phyloP scores from a whole-genome alignment of 2,888 invertebrate genomes.

The Perithous albicinctus region DNA sequence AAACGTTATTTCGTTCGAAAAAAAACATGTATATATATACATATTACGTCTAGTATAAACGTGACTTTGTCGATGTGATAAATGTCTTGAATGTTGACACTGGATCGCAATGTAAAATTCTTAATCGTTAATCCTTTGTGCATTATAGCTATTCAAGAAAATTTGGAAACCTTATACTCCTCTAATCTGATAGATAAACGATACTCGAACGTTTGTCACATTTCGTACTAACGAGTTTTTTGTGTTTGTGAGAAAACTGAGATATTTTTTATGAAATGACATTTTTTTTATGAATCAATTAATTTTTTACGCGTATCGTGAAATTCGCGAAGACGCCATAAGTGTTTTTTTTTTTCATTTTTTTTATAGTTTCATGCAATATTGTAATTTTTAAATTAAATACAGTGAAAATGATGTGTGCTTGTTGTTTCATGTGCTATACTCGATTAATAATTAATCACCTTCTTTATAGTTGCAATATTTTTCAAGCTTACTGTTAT shows the following conservation, averaged over 20 bases:
- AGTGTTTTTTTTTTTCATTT: background rate
- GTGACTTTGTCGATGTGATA: background rate
- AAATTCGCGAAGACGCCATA: background rate
- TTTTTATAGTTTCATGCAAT: background rate
- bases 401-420: background rate
- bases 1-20: background rate
- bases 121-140: background rate
- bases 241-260: background rate
- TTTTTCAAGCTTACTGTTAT: conserved; percentile 59
- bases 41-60: background rate
- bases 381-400: conserved; percentile 4
- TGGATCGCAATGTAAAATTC: background rate
- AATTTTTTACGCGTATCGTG: conserved; percentile 2
- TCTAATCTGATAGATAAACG: background rate
- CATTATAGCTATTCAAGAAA: background rate
- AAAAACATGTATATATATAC: background rate
- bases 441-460: background rate
- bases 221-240: background rate
- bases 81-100: background rate
- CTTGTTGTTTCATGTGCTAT: background rate
- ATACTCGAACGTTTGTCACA: background rate
- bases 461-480: conserved; percentile 40
- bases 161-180: background rate
- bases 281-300: too few species aligned
- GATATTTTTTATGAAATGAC: background rate